Percentiles rank a stretch among this genome's conserved stretches.
Conservation (phyloP, 2,888 invertebrate species). For the Periphyllus acericola region DNA sequence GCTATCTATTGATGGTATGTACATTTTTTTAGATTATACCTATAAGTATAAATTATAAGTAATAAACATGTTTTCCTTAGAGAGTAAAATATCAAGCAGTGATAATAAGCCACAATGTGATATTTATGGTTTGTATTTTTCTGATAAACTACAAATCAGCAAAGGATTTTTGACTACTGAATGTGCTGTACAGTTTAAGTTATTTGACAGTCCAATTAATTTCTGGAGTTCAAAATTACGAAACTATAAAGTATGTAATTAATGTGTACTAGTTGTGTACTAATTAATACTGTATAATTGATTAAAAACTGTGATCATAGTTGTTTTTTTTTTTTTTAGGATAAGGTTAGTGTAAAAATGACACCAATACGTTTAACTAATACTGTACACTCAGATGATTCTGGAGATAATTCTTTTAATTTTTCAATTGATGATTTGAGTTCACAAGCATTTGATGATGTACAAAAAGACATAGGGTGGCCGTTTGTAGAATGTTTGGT, state of each 20-base stretch:
- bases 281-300: neutral
- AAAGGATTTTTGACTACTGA: conserved; percentile 87
- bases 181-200: conserved; percentile 84
- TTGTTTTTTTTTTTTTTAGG: conserved; percentile 64
- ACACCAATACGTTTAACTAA: conserved; percentile 77
- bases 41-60: neutral
- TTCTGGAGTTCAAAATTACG: conserved; percentile 79
- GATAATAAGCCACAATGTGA: conserved; percentile 68
- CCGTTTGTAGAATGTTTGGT: conserved; percentile 71
- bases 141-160: conserved; percentile 71
- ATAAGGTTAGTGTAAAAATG: conserved; percentile 68
- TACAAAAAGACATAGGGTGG: conserved; percentile 66
- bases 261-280: neutral
- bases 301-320: neutral
- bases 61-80: conserved; percentile 25
- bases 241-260: conserved; percentile 72
- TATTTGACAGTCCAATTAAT: conserved; percentile 82
- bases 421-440: conserved; percentile 67
- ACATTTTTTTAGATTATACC: neutral
- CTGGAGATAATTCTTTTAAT: neutral
- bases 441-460: conserved; percentile 69
- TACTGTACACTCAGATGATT: conserved; percentile 66
- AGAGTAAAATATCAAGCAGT: neutral
- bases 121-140: conserved; percentile 75
- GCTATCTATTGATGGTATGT: conserved; percentile 11